Base-by-base conservation (phyloP, 2,113 vertebrate genomes). In the Heterocephalus glaber region DNA sequence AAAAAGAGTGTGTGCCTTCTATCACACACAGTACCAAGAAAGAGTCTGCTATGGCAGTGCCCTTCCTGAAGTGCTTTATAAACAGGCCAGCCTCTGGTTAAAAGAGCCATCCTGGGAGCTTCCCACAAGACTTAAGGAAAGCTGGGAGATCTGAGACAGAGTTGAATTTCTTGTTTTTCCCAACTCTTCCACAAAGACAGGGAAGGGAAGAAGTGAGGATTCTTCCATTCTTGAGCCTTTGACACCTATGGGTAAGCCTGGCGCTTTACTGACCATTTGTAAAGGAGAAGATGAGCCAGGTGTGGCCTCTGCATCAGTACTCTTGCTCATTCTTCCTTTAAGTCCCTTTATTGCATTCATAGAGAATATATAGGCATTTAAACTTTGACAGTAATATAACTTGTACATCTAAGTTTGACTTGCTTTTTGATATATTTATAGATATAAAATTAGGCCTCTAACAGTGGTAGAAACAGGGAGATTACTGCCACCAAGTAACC, bases 351-450 rank as follows among this genome's bases (percentile, higher is more conserved):
- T 98, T 98, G 97, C 96, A 97, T 97, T 98, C 97, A 97, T 92
- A 98, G 97, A 98, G 97, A 97, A 98, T 98, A 98, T 98, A 97
- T 98, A 95, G 52, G 66, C 86, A 97, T 97, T 98, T 98, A 97
- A 98, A 98, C 98, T 98, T 96, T 96, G 95, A 98, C 98, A 98
- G 97, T 98, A 98, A 98, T 96, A 98, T 97, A 98, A 98, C 96
- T 88, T 98, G 97, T 98, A 98, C 98, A 98, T 97, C 98, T 98
- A 98, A 97, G 97, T 98, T 97, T 97, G 88, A 98, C 98, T 98
- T 98, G 98, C 95, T 98, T 95, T 97, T 97, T 97, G 96, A 97
- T 97, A 96, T 97, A 96, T 98, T 98, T 98, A 98, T 98, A 98
- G 47, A 49, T 49, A 49, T 49, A 49, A 49, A 49, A 49, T 49